Conservation (phyloP, 2,113 vertebrate genomes). For the Antechinus stuartii region DNA sequence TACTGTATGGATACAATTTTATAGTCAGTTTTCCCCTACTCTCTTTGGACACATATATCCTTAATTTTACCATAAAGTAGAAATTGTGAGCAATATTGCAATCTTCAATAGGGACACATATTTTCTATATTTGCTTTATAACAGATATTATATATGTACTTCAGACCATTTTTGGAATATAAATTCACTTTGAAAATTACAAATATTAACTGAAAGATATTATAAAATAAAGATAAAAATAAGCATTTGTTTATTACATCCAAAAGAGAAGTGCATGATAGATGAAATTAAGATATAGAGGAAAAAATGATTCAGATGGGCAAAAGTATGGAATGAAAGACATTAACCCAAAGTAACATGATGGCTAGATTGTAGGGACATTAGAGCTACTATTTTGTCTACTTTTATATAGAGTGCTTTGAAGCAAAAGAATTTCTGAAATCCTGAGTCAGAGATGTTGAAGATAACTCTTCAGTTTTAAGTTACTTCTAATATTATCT, state of each 20-base stretch:
- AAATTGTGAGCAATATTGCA: background rate
- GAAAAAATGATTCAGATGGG: background rate
- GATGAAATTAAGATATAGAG: background rate
- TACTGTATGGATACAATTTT: background rate
- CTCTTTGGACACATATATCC: background rate
- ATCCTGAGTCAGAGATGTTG: background rate
- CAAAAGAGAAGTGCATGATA: conserved; percentile 9
- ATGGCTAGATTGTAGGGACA: background rate
- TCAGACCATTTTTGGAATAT: background rate
- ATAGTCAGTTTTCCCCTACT: background rate
- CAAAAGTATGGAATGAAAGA: background rate
- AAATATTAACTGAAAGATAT: conserved; percentile 20
- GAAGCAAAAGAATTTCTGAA: conserved; percentile 3
- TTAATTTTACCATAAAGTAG: background rate
- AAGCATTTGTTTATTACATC: background rate
- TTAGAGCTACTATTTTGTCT: background rate
- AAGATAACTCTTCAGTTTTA: background rate
- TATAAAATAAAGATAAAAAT: conserved; percentile 1
- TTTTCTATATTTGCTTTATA: background rate
- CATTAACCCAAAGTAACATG: no score
- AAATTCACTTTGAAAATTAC: background rate
- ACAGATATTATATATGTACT: background rate
- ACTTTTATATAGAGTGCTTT: background rate
- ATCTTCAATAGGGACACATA: background rate
- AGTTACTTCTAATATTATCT: background rate